phyloP scores from a whole-genome alignment of 2,797 vertebrate species.

The Tauraco hartlaubi region DNA sequence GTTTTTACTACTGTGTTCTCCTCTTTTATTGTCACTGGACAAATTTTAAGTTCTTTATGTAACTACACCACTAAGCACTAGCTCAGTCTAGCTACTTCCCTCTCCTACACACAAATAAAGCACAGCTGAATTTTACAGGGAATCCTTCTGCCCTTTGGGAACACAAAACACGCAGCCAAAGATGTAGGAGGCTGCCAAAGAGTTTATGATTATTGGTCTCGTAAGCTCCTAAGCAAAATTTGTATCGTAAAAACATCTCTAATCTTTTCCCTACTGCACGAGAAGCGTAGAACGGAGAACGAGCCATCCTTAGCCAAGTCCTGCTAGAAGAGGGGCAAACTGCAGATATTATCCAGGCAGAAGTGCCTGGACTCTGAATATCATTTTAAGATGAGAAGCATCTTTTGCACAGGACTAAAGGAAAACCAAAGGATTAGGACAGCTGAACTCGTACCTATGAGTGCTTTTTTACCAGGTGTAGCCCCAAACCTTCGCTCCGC shows the following conservation, averaged over 20 bases:
- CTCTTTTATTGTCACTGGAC: conserved; percentile 9
- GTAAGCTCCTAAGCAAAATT: not conserved
- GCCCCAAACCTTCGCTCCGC: not conserved
- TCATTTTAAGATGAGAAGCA: not conserved
- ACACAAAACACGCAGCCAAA: not conserved
- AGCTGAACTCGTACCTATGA: not conserved
- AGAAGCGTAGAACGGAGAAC: not conserved
- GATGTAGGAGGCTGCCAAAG: conserved; percentile 1
- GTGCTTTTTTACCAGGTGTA: not conserved
- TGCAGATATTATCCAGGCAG: not conserved
- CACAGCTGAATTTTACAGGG: conserved; percentile 19
- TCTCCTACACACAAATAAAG: conserved; percentile 21
- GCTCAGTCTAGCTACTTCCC: not conserved
- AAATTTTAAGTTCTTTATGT: conserved; percentile 2
- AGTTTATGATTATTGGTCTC: conserved; percentile 36
- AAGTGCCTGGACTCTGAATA: not conserved
- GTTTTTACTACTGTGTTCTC: not conserved
- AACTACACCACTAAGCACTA: not conserved
- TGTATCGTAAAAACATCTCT: not conserved
- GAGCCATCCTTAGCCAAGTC: not conserved
- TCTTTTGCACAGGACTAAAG: not conserved
- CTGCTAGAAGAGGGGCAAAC: not conserved
- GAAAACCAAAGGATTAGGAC: not conserved
- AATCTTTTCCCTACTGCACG: not conserved
- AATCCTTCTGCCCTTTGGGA: conserved; percentile 9